These are phyloP conservation scores for Nysson spinosus DNA, from an alignment of 2,888 invertebrate genomes.

Conservation along the genomic window DNA sequence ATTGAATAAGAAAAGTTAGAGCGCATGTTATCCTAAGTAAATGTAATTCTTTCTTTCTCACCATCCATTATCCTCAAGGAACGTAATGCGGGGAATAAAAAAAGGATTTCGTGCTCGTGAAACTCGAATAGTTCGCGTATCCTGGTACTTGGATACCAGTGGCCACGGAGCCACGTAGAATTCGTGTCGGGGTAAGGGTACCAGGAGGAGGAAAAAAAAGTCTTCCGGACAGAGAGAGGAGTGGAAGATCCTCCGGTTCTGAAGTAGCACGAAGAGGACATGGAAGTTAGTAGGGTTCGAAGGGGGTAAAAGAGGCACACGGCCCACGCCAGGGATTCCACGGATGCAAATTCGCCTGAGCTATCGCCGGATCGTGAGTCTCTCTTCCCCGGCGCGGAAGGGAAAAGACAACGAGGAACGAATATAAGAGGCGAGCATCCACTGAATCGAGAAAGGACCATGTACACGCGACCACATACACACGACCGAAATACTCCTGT, in stretches of 20 bases:
- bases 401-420: slow-evolving; percentile 46
- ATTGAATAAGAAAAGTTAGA: no score
- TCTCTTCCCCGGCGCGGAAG: slow-evolving; percentile 32
- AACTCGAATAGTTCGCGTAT: slow-evolving; percentile 33
- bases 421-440: slow-evolving; percentile 48
- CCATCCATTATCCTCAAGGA: neutral
- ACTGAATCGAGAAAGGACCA: slow-evolving; percentile 30
- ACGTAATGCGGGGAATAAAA: neutral
- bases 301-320: slow-evolving; percentile 35
- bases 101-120: slow-evolving; percentile 11
- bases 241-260: slow-evolving; percentile 1
- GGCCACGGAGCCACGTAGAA: slow-evolving; percentile 39
- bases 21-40: no score
- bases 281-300: neutral
- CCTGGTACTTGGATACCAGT: slow-evolving; percentile 38
- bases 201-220: slow-evolving; percentile 22
- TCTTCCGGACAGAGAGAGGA: neutral
- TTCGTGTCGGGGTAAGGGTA: slow-evolving; percentile 44
- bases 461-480: slow-evolving; percentile 22
- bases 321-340: slow-evolving; percentile 74
- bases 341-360: slow-evolving; percentile 75
- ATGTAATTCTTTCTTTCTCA: neutral
- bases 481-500: neutral
- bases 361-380: slow-evolving; percentile 75
- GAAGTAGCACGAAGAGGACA: slow-evolving; percentile 6